Conservation (phyloP, 2,888 invertebrate genomes). For the Elegia similella region DNA sequence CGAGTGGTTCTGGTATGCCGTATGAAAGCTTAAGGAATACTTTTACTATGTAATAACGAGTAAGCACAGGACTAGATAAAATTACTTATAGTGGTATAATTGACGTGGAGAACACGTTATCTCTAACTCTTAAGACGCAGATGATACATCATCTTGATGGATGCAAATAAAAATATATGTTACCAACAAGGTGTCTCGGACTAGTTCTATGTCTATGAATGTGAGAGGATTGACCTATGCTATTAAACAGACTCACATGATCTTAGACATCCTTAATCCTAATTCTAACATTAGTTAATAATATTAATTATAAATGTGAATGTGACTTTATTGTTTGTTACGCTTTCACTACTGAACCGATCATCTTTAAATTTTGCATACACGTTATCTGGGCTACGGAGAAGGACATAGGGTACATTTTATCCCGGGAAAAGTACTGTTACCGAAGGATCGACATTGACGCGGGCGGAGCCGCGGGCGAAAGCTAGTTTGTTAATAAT, state of each 20-base stretch:
- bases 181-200: background rate
- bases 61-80: background rate
- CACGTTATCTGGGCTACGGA: no score
- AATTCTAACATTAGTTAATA: no score
- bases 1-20: background rate
- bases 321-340: no score
- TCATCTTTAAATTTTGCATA: no score
- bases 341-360: no score
- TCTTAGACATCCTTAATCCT: background rate
- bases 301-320: no score
- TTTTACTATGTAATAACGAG: background rate
- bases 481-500: slow-evolving; percentile 4
- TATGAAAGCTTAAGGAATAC: no score
- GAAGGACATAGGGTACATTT: no score
- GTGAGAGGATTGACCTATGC: background rate
- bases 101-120: background rate
- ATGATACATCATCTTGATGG: slow-evolving; percentile 5
- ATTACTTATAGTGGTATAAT: background rate
- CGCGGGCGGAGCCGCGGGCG: no score
- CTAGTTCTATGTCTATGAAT: background rate
- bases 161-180: background rate
- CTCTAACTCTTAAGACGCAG: background rate
- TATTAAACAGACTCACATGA: background rate
- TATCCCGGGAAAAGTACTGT: no score
- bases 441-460: no score